Evolutionary conservation across 1,140 invertebrate genomes (phyloP).

Genomic region (Olivierus martensii): DNA sequence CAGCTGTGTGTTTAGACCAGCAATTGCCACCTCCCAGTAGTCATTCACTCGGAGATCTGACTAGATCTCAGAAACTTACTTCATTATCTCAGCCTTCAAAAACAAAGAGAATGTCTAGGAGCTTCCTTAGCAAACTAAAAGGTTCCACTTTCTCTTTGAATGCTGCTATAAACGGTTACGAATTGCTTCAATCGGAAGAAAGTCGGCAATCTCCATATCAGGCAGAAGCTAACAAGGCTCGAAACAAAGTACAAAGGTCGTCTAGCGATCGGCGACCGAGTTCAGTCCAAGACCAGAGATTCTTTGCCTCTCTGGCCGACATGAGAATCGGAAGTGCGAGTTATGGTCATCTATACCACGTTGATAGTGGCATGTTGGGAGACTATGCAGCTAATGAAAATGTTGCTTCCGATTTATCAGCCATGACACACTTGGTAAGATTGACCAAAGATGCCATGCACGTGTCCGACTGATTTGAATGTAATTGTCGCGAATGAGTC

Average conservation of each 20-base stretch:
- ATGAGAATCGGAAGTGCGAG: background rate
- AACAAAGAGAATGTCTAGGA: constrained; percentile 4
- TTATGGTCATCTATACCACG: background rate
- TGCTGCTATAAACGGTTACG: constrained; percentile 15
- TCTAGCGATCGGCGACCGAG: constrained; percentile 5
- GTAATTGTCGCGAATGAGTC: too few relatives aligned
- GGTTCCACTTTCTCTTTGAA: constrained; percentile 17
- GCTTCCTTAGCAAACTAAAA: constrained; percentile 10
- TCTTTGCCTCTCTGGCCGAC: background rate
- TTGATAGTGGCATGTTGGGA: constrained; percentile 11
- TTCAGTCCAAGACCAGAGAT: background rate
- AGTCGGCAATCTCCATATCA: too few relatives aligned
- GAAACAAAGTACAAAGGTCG: constrained; percentile 2
- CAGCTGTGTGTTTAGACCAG: constrained; percentile 21
- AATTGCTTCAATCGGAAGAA: too few relatives aligned
- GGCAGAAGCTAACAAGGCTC: background rate
- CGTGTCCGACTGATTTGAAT: too few relatives aligned
- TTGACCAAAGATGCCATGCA: too few relatives aligned
- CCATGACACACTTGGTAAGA: too few relatives aligned
- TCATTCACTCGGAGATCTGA: too few relatives aligned
- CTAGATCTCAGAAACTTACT: too few relatives aligned
- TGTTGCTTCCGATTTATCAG: too few relatives aligned
- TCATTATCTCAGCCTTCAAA: background rate
- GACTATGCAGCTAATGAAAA: constrained; percentile 5
- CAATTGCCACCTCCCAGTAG: constrained; percentile 12